phyloP scores from a whole-genome alignment of 92 coral and sea anemone species.

The Metridium senile region DNA sequence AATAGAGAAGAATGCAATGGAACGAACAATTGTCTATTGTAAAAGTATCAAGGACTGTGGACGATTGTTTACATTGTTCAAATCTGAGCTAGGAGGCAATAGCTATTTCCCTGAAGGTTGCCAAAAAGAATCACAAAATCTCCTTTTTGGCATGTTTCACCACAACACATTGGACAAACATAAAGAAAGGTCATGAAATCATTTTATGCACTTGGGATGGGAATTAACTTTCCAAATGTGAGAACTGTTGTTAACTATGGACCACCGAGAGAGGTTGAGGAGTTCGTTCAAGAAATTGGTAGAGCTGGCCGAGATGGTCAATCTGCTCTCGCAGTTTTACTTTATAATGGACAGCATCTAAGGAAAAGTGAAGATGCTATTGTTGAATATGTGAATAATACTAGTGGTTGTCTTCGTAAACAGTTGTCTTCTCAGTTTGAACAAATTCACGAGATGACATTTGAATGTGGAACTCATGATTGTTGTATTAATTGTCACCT shows the following conservation, averaged over 20 bases:
- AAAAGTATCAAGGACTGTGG: conserved; percentile 44
- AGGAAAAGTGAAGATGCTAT: conserved; percentile 40
- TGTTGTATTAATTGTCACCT: conserved; percentile 42
- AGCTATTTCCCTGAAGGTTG: conserved; percentile 28
- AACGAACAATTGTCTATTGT: conserved; percentile 35
- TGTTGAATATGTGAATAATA: conserved; percentile 33
- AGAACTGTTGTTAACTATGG: conserved; percentile 52
- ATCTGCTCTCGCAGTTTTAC: conserved; percentile 39
- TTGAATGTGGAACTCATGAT: conserved; percentile 14
- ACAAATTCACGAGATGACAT: neutral
- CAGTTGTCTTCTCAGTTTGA: conserved; percentile 22
- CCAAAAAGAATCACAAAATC: conserved; percentile 14
- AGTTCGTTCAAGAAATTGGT: conserved; percentile 61
- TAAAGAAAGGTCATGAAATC: conserved; percentile 19
- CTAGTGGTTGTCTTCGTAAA: conserved; percentile 40
- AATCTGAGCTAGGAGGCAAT: conserved; percentile 30
- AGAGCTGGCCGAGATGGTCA: conserved; percentile 64
- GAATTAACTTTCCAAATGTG: conserved; percentile 55
- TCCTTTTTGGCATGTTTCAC: conserved; percentile 49
- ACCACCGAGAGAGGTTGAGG: conserved; percentile 57
- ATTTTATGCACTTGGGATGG: conserved; percentile 71
- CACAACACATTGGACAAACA: conserved; percentile 35
- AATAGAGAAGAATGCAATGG: conserved; percentile 13
- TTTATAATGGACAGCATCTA: conserved; percentile 48
- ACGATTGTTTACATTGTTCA: conserved; percentile 22